These are phyloP conservation scores for Orthonyx spaldingii DNA, from an alignment of 2,113 vertebrate species.

Conservation along the genomic window DNA sequence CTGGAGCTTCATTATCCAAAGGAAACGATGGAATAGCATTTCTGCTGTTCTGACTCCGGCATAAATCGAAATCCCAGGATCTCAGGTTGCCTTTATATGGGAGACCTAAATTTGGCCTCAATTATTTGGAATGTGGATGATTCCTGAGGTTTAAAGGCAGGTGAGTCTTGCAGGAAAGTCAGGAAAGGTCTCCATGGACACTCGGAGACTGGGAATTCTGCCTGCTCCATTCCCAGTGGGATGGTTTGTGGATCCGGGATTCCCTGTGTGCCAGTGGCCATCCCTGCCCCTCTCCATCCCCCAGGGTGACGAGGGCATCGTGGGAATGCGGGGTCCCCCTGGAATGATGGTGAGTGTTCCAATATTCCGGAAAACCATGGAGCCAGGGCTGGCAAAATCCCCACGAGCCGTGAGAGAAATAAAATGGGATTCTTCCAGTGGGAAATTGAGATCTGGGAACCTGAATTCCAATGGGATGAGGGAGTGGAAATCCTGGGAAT, in stretches of 20 bases:
- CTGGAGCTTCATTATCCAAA: neutral
- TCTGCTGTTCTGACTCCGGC: neutral
- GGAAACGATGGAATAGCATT: neutral
- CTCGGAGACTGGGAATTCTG: neutral
- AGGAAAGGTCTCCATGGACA: neutral
- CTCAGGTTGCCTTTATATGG: neutral
- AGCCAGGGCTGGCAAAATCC: neutral
- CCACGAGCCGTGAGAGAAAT: rapidly evolving
- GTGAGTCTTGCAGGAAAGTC: neutral
- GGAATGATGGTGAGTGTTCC: slow-evolving; percentile 74
- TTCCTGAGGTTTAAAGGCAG: neutral
- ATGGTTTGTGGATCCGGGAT: neutral
- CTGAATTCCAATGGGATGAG: neutral
- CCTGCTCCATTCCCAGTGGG: neutral
- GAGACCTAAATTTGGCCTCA: neutral
- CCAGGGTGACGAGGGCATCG: slow-evolving; percentile 79
- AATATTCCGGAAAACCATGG: rapidly evolving
- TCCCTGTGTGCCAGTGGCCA: neutral
- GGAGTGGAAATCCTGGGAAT: neutral
- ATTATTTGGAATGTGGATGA: neutral
- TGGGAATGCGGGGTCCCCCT: slow-evolving; percentile 67
- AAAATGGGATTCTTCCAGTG: neutral
- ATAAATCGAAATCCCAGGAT: neutral
- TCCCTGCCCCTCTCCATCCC: neutral
- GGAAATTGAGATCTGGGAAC: neutral